phyloP scores from a whole-genome alignment of 2,113 vertebrate species.

The Notothenia coriiceps region DNA sequence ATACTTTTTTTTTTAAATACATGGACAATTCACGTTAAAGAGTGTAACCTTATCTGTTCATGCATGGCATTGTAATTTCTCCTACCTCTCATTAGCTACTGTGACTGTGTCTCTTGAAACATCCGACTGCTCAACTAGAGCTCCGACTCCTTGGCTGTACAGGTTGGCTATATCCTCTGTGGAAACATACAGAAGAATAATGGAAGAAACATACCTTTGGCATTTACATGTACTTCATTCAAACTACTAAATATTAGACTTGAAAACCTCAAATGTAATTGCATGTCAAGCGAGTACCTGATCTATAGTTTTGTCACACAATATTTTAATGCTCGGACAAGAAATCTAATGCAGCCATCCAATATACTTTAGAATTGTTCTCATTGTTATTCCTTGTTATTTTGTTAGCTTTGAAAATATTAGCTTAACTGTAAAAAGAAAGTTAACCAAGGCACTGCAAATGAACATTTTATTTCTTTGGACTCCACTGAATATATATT shows the following conservation, averaged over 20 bases:
- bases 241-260: background rate
- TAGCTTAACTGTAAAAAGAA: background rate
- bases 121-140: conserved; percentile 14
- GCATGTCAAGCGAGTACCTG: background rate
- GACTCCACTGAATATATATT: background rate
- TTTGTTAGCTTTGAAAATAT: too few species aligned
- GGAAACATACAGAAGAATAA: conserved; percentile 1
- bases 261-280: background rate
- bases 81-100: conserved; percentile 28
- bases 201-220: background rate
- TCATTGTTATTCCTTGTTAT: too few species aligned
- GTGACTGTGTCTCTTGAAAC: conserved; percentile 28
- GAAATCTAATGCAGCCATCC: too few species aligned
- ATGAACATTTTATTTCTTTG: background rate
- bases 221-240: background rate
- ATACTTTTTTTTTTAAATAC: background rate
- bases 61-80: background rate
- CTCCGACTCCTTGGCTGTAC: conserved; percentile 49
- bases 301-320: background rate
- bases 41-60: background rate
- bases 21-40: background rate
- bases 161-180: conserved; percentile 58
- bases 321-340: background rate
- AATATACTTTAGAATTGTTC: too few species aligned
- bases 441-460: background rate